Percentiles rank a stretch among this genome's conserved stretches.
These are phyloP conservation scores for Platysternon megacephalum DNA, from an alignment of 2,113 vertebrate species.

Conservation along the genomic window DNA sequence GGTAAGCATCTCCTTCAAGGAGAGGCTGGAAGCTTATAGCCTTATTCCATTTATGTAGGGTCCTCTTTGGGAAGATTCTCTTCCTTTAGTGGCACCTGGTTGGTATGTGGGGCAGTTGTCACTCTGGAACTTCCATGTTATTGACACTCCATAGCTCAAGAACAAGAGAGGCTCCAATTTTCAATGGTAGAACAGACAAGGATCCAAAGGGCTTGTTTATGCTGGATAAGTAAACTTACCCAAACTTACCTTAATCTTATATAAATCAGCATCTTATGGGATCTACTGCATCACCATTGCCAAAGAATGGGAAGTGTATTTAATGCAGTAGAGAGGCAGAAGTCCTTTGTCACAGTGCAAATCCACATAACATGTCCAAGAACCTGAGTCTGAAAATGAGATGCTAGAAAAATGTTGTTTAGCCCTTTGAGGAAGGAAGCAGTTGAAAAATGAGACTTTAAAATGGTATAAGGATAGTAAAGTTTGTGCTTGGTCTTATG, in stretches of 20 bases:
- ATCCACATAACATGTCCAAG: neutral
- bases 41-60: neutral
- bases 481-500: neutral
- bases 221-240: neutral
- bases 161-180: neutral
- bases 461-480: neutral
- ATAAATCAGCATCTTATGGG: neutral
- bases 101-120: neutral
- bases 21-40: neutral
- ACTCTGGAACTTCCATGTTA: neutral
- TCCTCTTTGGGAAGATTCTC: neutral
- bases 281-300: neutral
- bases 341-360: neutral
- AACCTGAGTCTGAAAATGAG: neutral
- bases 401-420: neutral
- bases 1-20: neutral
- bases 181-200: neutral
- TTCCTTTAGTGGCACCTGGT: neutral
- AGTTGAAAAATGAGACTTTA: neutral
- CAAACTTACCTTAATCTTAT: neutral
- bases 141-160: neutral
- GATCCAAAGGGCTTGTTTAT: neutral
- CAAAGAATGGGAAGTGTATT: neutral
- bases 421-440: neutral
- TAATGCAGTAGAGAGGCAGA: neutral